Evolutionary conservation across 1,140 invertebrate species (phyloP).

Genomic region (Aphidius gifuensis): DNA sequence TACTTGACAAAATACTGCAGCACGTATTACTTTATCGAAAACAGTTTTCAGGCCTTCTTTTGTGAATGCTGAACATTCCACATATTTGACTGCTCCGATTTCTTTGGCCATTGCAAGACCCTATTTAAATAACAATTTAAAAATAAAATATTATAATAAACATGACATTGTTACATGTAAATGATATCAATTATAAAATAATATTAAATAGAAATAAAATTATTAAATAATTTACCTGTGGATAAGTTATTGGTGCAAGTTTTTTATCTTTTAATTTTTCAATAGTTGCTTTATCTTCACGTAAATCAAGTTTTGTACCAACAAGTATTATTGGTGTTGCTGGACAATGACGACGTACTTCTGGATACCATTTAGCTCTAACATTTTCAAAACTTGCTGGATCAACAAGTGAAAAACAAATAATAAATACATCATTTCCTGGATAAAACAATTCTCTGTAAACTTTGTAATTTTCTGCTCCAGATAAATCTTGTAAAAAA

Average conservation of each 20-base stretch:
- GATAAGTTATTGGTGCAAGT: slow-evolving; percentile 94
- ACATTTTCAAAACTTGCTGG: slow-evolving; percentile 99
- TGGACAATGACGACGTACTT: slow-evolving; percentile 87
- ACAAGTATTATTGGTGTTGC: slow-evolving; percentile 87
- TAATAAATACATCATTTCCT: slow-evolving; percentile 97
- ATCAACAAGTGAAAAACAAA: slow-evolving; percentile 97
- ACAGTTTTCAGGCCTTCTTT: slow-evolving; percentile 99
- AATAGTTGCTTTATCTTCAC: slow-evolving; percentile 97
- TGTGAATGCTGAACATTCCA: slow-evolving; percentile 94
- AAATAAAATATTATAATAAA: too few relatives aligned
- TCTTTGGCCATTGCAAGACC: slow-evolving; percentile 98
- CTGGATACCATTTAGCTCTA: slow-evolving; percentile 93
- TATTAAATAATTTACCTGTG: slow-evolving; percentile 65
- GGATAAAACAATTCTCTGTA: slow-evolving; percentile 95
- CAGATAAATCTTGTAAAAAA: too few relatives aligned
- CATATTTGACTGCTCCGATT: slow-evolving; percentile 94
- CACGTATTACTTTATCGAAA: slow-evolving; percentile 99
- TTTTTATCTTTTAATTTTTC: slow-evolving; percentile 98
- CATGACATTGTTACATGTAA: too few relatives aligned
- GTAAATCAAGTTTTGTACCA: slow-evolving; percentile 87
- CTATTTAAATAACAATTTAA: slow-evolving; percentile 60
- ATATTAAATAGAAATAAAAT: too few relatives aligned
- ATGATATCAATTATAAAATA: too few relatives aligned
- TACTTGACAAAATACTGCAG: too few relatives aligned
- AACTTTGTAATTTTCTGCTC: too few relatives aligned